Conservation (phyloP, 92 coral and sea anemone genomes). For the Phenganax marumi region DNA sequence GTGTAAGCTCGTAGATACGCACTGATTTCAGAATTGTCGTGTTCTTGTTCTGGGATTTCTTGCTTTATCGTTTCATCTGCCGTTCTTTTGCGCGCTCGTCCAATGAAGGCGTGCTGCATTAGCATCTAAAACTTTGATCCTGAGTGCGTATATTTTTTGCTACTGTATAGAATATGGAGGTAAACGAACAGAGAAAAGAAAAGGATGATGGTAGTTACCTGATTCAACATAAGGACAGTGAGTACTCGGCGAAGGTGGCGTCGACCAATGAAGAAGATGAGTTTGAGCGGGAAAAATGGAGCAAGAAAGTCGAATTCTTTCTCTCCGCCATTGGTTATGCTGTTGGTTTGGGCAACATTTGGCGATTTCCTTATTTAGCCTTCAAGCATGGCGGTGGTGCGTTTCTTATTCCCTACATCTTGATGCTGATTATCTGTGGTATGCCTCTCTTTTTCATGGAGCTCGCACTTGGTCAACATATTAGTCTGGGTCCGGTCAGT, state of each 20-base stretch:
- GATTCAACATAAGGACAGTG: not conserved
- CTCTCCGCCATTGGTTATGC: conserved; percentile 95
- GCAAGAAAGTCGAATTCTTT: conserved; percentile 91
- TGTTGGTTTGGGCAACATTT: conserved; percentile 93
- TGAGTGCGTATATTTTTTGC: not conserved
- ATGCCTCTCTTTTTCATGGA: conserved; percentile 99
- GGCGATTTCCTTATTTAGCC: conserved; percentile 96
- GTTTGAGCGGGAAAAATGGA: conserved; percentile 92
- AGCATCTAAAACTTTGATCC: not conserved
- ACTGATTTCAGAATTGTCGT: not conserved
- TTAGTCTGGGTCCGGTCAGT: conserved; percentile 96
- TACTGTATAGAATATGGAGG: not conserved
- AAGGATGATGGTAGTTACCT: not conserved
- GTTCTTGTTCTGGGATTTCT: not conserved
- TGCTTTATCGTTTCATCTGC: no score
- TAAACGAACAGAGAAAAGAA: not conserved
- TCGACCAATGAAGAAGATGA: conserved; percentile 57
- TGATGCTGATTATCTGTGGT: conserved; percentile 88
- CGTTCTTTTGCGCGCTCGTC: no score
- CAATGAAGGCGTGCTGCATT: no score
- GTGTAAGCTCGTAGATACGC: not conserved
- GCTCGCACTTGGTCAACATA: conserved; percentile 86
- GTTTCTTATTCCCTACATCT: conserved; percentile 83
- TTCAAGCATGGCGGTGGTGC: conserved; percentile 99
- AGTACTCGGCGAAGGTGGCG: not conserved